phyloP scores from a whole-genome alignment of 2,797 vertebrate species.

The Pseudochirops corinnae region DNA sequence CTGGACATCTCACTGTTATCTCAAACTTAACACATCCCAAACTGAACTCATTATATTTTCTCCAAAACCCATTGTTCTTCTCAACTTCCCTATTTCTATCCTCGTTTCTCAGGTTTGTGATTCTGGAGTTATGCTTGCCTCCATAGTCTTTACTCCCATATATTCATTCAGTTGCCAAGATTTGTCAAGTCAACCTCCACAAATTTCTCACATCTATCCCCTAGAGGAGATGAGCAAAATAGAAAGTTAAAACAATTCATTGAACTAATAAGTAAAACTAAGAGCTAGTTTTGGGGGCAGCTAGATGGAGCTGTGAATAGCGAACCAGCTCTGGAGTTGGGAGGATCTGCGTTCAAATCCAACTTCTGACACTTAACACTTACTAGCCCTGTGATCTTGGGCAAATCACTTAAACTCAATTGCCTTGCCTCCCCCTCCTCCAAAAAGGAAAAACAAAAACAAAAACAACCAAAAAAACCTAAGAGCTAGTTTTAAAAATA shows the following conservation, averaged over 20 bases:
- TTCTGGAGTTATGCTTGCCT: not conserved
- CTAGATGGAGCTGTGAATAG: too few relatives aligned
- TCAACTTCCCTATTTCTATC: not conserved
- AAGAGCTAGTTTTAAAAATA: not conserved
- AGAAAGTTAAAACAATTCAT: not conserved
- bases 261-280: not conserved
- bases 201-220: not conserved
- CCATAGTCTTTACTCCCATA: not conserved
- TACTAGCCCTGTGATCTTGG: too few relatives aligned
- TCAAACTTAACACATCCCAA: not conserved
- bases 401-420: too few relatives aligned
- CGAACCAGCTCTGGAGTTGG: too few relatives aligned
- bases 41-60: too few relatives aligned
- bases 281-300: not conserved
- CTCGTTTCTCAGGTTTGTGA: not conserved
- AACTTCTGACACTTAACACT: too few relatives aligned
- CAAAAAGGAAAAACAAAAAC: too few relatives aligned
- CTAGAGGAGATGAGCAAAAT: not conserved
- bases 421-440: too few relatives aligned
- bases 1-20: not conserved
- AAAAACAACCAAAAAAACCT: too few relatives aligned
- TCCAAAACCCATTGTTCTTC: not conserved
- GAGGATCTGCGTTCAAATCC: too few relatives aligned
- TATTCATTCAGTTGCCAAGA: not conserved
- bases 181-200: not conserved